phyloP scores from a whole-genome alignment of 2,113 vertebrate genomes.

The Poeciliopsis occidentalis region DNA sequence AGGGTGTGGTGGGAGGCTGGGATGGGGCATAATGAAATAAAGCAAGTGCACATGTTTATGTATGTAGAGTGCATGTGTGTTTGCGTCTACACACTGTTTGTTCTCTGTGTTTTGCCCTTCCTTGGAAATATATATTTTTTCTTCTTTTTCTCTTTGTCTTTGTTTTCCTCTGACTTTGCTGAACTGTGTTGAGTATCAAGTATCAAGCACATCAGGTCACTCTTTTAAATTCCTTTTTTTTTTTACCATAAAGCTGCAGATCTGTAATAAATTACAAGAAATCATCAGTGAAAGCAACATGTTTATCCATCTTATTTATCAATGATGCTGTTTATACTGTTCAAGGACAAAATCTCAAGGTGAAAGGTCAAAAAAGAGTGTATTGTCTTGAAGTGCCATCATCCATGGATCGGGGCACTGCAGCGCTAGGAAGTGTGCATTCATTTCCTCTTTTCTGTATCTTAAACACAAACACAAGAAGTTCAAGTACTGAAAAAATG shows the following conservation, averaged over 20 bases:
- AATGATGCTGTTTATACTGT: not conserved
- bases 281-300: not conserved
- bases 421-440: too few relatives aligned
- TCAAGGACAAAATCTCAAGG: too few relatives aligned
- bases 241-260: not conserved
- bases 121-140: not conserved
- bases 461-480: too few relatives aligned
- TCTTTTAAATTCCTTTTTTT: too few relatives aligned
- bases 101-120: not conserved
- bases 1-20: constrained; percentile 20
- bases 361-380: too few relatives aligned
- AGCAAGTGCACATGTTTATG: constrained; percentile 42
- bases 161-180: too few relatives aligned
- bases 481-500: too few relatives aligned
- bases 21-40: not conserved
- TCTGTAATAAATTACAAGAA: not conserved
- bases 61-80: constrained; percentile 9
- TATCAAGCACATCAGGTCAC: too few relatives aligned
- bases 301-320: not conserved
- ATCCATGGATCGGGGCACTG: too few relatives aligned
- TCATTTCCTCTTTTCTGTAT: too few relatives aligned
- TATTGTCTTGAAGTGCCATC: too few relatives aligned
- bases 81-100: not conserved
- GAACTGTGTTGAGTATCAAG: too few relatives aligned
- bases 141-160: not conserved